Evolutionary conservation across 1,140 invertebrate genomes (phyloP).

Genomic region (Oreohelix idahoensis): DNA sequence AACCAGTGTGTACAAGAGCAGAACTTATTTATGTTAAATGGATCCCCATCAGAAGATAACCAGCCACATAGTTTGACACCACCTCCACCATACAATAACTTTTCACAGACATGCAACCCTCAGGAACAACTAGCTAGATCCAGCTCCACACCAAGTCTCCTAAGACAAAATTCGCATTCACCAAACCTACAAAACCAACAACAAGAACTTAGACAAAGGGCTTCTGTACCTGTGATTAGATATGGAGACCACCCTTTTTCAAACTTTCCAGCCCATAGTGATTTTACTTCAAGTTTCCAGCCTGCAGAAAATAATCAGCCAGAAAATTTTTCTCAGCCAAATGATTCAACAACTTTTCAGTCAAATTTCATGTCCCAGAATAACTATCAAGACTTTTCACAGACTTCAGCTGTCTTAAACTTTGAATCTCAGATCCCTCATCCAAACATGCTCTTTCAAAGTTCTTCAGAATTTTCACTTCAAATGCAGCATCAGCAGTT

Average conservation of each 20-base stretch:
- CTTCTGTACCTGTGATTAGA: not conserved
- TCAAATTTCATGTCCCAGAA: not conserved
- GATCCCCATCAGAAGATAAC: not conserved
- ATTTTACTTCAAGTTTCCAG: not conserved
- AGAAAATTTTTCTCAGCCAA: not conserved
- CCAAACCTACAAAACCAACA: not conserved
- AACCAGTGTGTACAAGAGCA: not conserved
- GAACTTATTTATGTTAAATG: not conserved
- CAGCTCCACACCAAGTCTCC: slow-evolving; percentile 11
- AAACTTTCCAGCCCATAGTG: slow-evolving; percentile 9
- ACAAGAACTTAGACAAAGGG: not conserved
- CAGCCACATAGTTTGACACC: not conserved
- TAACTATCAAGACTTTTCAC: not conserved
- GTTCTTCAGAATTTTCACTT: slow-evolving; percentile 1
- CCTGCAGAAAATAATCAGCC: not conserved
- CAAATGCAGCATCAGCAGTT: slow-evolving; percentile 11
- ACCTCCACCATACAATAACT: not conserved
- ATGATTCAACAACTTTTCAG: not conserved
- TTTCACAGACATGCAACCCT: not conserved
- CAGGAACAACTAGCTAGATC: slow-evolving; percentile 5
- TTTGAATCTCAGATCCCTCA: not conserved
- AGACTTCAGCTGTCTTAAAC: not conserved
- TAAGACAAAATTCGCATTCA: slow-evolving; percentile 1
- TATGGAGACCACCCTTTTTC: not conserved
- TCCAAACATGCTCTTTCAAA: slow-evolving; percentile 2